Conservation (phyloP, 1,140 invertebrate species). For the Atta texana region DNA sequence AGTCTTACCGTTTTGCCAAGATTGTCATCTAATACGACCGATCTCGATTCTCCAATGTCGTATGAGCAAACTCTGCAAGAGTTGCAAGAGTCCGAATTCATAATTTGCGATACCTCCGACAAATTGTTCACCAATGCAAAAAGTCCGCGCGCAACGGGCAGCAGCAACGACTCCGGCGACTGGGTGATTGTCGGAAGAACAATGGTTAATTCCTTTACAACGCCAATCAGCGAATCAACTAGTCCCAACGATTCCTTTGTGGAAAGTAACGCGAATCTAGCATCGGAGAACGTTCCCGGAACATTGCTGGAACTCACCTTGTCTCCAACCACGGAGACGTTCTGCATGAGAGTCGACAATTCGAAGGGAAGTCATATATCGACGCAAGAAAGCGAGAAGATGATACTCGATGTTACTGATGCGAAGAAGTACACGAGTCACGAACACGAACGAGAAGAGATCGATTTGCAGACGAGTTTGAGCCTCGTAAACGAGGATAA, state of each 20-base stretch:
- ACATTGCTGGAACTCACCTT: slow-evolving; percentile 82
- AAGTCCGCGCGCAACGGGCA: slow-evolving; percentile 74
- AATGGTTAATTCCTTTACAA: slow-evolving; percentile 78
- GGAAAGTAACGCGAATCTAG: slow-evolving; percentile 74
- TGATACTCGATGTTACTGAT: slow-evolving; percentile 73
- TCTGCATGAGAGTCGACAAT: slow-evolving; percentile 81
- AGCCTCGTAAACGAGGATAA: slow-evolving; percentile 34
- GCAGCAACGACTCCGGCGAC: slow-evolving; percentile 78
- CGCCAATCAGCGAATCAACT: slow-evolving; percentile 78
- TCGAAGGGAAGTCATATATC: slow-evolving; percentile 78
- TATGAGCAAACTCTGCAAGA: slow-evolving; percentile 83
- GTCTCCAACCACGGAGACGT: slow-evolving; percentile 80
- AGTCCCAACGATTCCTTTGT: slow-evolving; percentile 78
- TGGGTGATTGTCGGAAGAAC: slow-evolving; percentile 83
- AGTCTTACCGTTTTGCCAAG: slow-evolving; percentile 39
- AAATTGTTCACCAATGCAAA: slow-evolving; percentile 82
- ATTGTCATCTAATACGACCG: slow-evolving; percentile 77
- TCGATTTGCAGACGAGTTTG: slow-evolving; percentile 45
- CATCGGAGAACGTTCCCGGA: slow-evolving; percentile 81
- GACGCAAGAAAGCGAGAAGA: slow-evolving; percentile 75
- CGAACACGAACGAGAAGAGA: slow-evolving; percentile 6
- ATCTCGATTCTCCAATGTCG: slow-evolving; percentile 84
- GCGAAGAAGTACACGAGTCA: slow-evolving; percentile 62
- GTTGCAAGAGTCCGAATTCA: slow-evolving; percentile 82
- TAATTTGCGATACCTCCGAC: slow-evolving; percentile 82